A percentile compares a stretch with the other conserved stretches of the same genome.
These are phyloP conservation scores for Bhutanitis thaidina DNA, from an alignment of 2,888 invertebrate genomes.

Conservation along the genomic window DNA sequence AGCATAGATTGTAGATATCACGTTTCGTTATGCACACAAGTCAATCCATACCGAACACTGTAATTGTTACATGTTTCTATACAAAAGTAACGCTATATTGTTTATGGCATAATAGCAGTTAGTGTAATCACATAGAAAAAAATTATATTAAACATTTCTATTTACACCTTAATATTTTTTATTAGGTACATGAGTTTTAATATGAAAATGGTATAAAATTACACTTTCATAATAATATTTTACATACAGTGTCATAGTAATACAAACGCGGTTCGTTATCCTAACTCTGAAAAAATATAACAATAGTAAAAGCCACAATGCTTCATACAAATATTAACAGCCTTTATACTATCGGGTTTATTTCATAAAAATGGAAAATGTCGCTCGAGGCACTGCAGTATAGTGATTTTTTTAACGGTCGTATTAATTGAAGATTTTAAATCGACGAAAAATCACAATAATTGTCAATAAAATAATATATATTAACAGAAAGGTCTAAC, in stretches of 20 bases:
- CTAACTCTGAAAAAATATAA: slow-evolving; percentile 76
- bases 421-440: slow-evolving; percentile 38
- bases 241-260: slow-evolving; percentile 66
- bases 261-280: slow-evolving; percentile 70
- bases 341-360: slow-evolving; percentile 49
- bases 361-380: slow-evolving; percentile 58
- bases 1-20: slow-evolving; percentile 80
- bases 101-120: slow-evolving; percentile 70
- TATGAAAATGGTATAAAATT: slow-evolving; percentile 80
- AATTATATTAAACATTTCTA: slow-evolving; percentile 71
- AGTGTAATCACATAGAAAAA: slow-evolving; percentile 74
- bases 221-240: slow-evolving; percentile 69
- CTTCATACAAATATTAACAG: slow-evolving; percentile 62
- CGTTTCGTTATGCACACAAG: slow-evolving; percentile 77
- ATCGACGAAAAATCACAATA: slow-evolving; percentile 38
- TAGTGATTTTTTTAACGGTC: slow-evolving; percentile 27
- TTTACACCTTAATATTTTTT: slow-evolving; percentile 73
- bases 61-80: slow-evolving; percentile 67
- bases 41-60: slow-evolving; percentile 72
- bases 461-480: slow-evolving; percentile 34
- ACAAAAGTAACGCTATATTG: slow-evolving; percentile 64
- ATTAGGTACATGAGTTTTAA: slow-evolving; percentile 76
- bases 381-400: slow-evolving; percentile 68
- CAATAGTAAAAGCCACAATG: slow-evolving; percentile 74
- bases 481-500: slow-evolving; percentile 49